Conservation (phyloP, 1,140 invertebrate genomes). For the Nixonia krombeini region DNA sequence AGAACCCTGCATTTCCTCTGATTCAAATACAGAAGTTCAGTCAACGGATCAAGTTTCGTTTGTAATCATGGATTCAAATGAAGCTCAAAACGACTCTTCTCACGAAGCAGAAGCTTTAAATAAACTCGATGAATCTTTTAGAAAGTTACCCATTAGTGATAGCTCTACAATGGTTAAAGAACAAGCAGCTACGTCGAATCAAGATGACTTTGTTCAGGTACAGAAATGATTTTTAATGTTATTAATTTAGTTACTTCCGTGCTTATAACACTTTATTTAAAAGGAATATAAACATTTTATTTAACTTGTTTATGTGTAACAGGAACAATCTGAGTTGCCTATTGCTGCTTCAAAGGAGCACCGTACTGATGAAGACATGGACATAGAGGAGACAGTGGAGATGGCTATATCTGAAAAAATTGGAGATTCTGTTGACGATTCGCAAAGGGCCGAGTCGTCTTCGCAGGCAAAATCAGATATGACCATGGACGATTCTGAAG, state of each 20-base stretch:
- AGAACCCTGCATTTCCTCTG: conserved; percentile 35
- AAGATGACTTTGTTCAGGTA: conserved; percentile 3
- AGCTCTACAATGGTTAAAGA: conserved; percentile 1
- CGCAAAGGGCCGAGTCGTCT: conserved; percentile 38
- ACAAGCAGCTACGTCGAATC: conserved; percentile 30
- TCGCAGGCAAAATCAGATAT: conserved; percentile 35
- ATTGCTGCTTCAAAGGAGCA: conserved; percentile 19
- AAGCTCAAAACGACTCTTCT: conserved; percentile 10
- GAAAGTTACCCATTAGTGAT: background rate
- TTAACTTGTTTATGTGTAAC: too few relatives aligned
- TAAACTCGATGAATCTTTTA: background rate
- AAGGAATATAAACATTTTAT: too few relatives aligned
- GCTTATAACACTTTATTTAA: too few relatives aligned
- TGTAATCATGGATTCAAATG: conserved; percentile 35
- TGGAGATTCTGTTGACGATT: conserved; percentile 15
- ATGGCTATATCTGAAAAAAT: conserved; percentile 15
- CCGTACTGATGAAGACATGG: conserved; percentile 23
- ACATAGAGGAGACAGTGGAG: conserved; percentile 36
- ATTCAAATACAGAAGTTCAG: conserved; percentile 33
- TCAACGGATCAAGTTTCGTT: conserved; percentile 21
- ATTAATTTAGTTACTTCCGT: too few relatives aligned
- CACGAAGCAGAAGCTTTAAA: conserved; percentile 8
- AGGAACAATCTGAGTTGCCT: too few relatives aligned
- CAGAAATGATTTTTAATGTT: too few relatives aligned
- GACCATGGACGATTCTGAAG: conserved; percentile 22